Evolutionary conservation across 2,113 vertebrate genomes (phyloP).

Genomic region (Mesembrinibis cayennensis): DNA sequence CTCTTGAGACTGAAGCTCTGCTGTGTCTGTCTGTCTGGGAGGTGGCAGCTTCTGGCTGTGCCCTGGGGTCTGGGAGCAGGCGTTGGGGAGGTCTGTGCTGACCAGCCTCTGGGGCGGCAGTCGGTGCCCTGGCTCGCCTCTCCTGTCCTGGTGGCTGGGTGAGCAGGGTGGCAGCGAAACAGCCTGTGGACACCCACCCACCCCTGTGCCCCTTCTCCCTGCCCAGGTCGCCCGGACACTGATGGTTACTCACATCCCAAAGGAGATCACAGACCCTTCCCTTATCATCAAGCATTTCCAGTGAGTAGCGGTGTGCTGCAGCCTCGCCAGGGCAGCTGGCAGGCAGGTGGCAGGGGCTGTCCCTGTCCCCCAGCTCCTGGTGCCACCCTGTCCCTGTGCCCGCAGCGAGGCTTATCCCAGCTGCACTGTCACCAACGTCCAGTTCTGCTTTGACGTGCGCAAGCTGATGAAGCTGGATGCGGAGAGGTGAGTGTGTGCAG

Average conservation of each 20-base stretch:
- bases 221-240: conserved; percentile 87
- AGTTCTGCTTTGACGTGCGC: conserved; percentile 91
- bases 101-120: not conserved
- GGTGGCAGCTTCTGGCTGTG: not conserved
- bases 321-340: not conserved
- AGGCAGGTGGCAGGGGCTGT: not conserved
- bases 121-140: accelerated
- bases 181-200: not conserved
- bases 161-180: accelerated
- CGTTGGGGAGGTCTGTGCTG: not conserved
- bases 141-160: not conserved
- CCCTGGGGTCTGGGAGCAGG: not conserved
- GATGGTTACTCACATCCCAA: conserved; percentile 92
- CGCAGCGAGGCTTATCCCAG: conserved; percentile 94
- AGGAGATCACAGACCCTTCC: conserved; percentile 89
- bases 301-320: conserved; percentile 72
- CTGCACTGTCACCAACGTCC: conserved; percentile 90
- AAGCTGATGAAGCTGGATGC: conserved; percentile 89
- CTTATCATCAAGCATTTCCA: conserved; percentile 95
- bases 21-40: not conserved
- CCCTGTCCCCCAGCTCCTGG: not conserved
- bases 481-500: conserved; percentile 77
- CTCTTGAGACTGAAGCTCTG: not conserved
- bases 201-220: not conserved
- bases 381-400: conserved; percentile 25